Base-by-base conservation (phyloP, 2,113 vertebrate genomes). In the Paramisgurnus dabryanus region DNA sequence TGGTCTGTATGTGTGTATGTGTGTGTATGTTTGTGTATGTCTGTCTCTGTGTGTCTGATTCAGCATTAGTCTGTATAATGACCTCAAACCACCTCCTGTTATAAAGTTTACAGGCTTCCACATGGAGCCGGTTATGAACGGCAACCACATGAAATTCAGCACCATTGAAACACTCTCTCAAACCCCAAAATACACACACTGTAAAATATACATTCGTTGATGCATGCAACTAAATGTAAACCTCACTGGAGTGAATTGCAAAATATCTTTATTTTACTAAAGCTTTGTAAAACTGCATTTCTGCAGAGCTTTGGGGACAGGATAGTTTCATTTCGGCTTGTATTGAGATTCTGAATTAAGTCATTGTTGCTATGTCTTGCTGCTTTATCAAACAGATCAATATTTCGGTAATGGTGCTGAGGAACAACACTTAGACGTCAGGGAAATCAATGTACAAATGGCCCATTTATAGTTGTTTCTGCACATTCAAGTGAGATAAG, bases 41-140 rank as follows among this genome's bases (percentile, higher is more conserved):
- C 58, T 79, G 67, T 78, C 50, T 78, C 10, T 10, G 49, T n/a
- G 9, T 55, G 49, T 78, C 49, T 78, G 63, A 66, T 55, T 78
- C 66, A 58, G 53, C 76, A 79, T 6, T 45, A 53, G 64, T 77
- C 47, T 77, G 27, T 65, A 67, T 27, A 50, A 55, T 2, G 22
- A 68, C 86, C 88, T 85, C 87, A 87, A 86, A 88, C 86, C 86
- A 87, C 85, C 88, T 90, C 86, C 86, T 88, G 87, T 85, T 27
- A 17, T 17, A n/a, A 72, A 39, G 71, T 57, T 66, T 53, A 50
- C 57, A 61, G 40, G 41, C 55, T n/a, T 72, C 53, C 50, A 72
- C 53, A 18, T 41, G 39, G 34, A 72, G 53, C 50, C 53, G 58
- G 34, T 73, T 73, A 55, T 73, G 71, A 73, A 73, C n/a, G 22